phyloP scores from a whole-genome alignment of 2,113 vertebrate genomes.

The Microcebus jonahi region DNA sequence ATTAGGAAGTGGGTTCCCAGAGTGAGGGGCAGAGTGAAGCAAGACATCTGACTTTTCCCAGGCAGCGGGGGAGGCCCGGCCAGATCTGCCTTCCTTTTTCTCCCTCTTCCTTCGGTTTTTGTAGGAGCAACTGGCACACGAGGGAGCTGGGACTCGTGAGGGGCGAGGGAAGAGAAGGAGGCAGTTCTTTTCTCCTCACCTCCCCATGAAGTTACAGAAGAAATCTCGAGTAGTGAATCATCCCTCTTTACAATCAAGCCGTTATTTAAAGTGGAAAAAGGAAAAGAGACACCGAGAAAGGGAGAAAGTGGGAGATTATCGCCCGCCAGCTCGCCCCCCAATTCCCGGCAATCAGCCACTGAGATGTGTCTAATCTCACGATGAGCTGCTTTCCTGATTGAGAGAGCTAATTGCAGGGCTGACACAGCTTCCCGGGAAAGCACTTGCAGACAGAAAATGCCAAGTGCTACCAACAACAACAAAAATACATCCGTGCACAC shows the following conservation, averaged over 20 bases:
- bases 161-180: not conserved
- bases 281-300: constrained; percentile 64
- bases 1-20: not conserved
- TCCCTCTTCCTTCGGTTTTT: not conserved
- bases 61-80: not conserved
- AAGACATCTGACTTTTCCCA: not conserved
- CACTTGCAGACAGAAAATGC: constrained; percentile 65
- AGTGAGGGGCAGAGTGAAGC: accelerated
- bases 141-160: not conserved
- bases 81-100: not conserved
- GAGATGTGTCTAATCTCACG: constrained; percentile 74
- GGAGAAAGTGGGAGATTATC: constrained; percentile 62
- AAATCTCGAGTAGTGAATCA: constrained; percentile 73
- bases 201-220: constrained; percentile 72
- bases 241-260: constrained; percentile 82
- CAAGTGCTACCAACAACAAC: constrained; percentile 52
- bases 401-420: constrained; percentile 80
- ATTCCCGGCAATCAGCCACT: constrained; percentile 79
- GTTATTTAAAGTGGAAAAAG: constrained; percentile 76
- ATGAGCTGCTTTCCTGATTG: constrained; percentile 74
- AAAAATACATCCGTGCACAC: not conserved
- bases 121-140: not conserved
- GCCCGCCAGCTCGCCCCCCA: constrained; percentile 60
- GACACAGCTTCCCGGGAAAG: constrained; percentile 76
- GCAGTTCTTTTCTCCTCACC: constrained; percentile 42